Conservation (phyloP, 2,888 invertebrate genomes). For the Drosophila robusta region DNA sequence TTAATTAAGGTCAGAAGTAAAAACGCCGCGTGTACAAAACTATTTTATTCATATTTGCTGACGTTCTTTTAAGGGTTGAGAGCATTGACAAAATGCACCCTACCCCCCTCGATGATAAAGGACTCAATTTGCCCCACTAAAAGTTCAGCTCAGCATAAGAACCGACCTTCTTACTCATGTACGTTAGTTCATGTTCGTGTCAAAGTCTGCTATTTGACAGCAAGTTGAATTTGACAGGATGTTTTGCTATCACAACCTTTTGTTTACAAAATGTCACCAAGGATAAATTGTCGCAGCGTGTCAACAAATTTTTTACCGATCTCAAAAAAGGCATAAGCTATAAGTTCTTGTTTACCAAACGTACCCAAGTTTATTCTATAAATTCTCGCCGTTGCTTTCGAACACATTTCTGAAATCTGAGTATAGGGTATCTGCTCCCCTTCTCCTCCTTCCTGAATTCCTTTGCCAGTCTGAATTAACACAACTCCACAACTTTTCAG, state of each 20-base stretch:
- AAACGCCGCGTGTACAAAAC: slow-evolving; percentile 63
- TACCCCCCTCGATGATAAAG: background rate
- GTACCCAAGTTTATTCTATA: too few species aligned
- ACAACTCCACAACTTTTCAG: slow-evolving; percentile 13
- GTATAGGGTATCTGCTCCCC: too few species aligned
- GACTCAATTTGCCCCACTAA: slow-evolving; percentile 14
- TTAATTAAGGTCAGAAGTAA: slow-evolving; percentile 67
- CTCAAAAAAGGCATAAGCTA: too few species aligned
- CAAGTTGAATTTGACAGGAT: background rate
- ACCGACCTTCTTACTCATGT: too few species aligned
- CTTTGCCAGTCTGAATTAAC: too few species aligned
- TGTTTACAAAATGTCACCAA: background rate
- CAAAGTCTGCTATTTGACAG: background rate
- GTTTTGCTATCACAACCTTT: background rate
- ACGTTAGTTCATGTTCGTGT: slow-evolving; percentile 1
- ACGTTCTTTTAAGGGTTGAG: slow-evolving; percentile 3
- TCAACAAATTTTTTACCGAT: background rate
- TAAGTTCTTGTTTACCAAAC: too few species aligned
- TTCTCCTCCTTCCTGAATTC: too few species aligned
- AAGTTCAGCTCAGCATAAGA: background rate
- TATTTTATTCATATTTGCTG: slow-evolving; percentile 60
- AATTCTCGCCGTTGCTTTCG: too few species aligned
- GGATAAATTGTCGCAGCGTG: background rate
- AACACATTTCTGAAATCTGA: too few species aligned
- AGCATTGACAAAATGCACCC: slow-evolving; percentile 9